A percentile compares a stretch with the other conserved stretches of the same genome.
These are phyloP conservation scores for Trematomus bernacchii DNA, from an alignment of 2,797 vertebrate genomes.

Conservation along the genomic window DNA sequence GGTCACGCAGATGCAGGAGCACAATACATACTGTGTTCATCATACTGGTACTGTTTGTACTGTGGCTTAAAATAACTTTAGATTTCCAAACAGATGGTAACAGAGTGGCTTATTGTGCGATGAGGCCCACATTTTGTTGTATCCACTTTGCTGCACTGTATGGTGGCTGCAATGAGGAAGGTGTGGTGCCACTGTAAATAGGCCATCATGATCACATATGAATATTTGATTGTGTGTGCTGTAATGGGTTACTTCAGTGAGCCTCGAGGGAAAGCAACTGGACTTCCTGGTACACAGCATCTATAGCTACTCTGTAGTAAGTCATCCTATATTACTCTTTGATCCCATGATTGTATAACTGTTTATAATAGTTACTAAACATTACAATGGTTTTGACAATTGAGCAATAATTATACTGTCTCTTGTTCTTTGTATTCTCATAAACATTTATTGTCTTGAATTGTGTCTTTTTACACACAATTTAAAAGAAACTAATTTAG, in stretches of 20 bases:
- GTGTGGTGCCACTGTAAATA: conserved; percentile 71
- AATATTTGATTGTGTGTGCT: conserved; percentile 78
- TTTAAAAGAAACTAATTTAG: background rate
- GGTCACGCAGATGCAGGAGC: conserved; percentile 7
- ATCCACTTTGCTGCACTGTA: conserved; percentile 19
- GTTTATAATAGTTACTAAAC: background rate
- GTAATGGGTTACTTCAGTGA: conserved; percentile 64
- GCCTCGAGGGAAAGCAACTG: conserved; percentile 40
- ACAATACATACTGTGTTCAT: conserved; percentile 25
- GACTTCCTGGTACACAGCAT: conserved; percentile 50
- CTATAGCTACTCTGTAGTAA: conserved; percentile 18
- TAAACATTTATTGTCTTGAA: background rate
- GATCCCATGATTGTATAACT: conserved; percentile 4
- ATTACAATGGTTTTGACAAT: background rate
- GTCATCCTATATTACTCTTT: conserved; percentile 40
- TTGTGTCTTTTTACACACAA: background rate
- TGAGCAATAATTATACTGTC: background rate
- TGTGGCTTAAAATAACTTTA: conserved; percentile 19
- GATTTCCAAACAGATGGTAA: conserved; percentile 38
- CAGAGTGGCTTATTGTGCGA: conserved; percentile 26
- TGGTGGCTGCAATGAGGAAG: conserved; percentile 25
- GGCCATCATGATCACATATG: conserved; percentile 75
- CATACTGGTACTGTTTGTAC: conserved; percentile 9
- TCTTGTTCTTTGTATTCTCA: background rate
- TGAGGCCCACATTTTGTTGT: conserved; percentile 26